A percentile compares a stretch with the other conserved stretches of the same genome.
These are phyloP conservation scores for Laticauda laticaudata DNA, from an alignment of 2,113 vertebrate genomes.

Conservation along the genomic window DNA sequence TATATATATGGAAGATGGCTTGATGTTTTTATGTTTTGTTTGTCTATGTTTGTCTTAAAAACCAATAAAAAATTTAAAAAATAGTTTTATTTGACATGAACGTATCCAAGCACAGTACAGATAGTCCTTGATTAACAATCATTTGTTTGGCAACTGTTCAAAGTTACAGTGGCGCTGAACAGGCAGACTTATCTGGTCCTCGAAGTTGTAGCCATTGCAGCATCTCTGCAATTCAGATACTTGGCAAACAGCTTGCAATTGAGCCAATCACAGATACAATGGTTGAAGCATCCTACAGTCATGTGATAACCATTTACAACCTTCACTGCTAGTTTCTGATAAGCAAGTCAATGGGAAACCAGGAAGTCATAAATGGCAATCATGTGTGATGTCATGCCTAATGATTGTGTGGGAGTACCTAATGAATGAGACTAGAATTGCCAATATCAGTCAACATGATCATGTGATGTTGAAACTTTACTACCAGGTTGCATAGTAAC, in stretches of 20 bases:
- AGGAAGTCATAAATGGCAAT: background rate
- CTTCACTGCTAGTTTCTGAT: background rate
- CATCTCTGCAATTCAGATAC: background rate
- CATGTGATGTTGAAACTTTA: background rate
- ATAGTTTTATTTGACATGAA: background rate
- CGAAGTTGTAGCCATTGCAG: background rate
- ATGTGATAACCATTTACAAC: background rate
- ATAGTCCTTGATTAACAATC: background rate
- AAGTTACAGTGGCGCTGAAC: background rate
- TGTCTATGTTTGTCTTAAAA: no score
- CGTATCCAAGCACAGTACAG: background rate
- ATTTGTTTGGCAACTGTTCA: background rate
- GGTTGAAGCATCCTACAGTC: background rate
- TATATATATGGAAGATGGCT: no score
- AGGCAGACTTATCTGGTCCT: background rate
- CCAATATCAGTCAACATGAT: background rate
- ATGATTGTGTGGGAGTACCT: background rate
- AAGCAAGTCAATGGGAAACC: background rate
- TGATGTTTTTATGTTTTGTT: no score
- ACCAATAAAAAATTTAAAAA: background rate
- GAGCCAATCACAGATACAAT: background rate
- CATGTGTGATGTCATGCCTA: background rate
- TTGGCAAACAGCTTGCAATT: background rate
- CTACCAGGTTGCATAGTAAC: background rate
- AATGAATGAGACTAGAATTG: background rate